These are phyloP conservation scores for Sus scrofa DNA, from an alignment of 2,113 vertebrate species.

Conservation along the genomic window DNA sequence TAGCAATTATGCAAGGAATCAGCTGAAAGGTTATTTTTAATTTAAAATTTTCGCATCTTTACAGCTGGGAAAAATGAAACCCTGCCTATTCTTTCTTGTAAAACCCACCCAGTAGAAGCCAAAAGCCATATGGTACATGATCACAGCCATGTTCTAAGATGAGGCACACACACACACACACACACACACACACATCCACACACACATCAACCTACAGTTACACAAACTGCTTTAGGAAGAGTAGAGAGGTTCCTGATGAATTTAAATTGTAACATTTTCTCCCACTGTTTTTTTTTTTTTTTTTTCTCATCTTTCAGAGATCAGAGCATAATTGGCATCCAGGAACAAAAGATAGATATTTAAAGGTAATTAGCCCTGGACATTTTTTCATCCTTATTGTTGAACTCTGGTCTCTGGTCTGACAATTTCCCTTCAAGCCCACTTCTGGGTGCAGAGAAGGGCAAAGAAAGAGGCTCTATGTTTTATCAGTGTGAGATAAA, in stretches of 20 bases:
- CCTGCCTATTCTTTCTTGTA: constrained; percentile 37
- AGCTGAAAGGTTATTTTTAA: constrained; percentile 87
- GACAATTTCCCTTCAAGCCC: neutral
- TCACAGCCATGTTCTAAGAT: constrained; percentile 56
- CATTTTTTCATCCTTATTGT: neutral
- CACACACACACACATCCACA: neutral
- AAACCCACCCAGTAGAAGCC: constrained; percentile 69
- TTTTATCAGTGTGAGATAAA: neutral
- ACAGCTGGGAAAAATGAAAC: constrained; percentile 81
- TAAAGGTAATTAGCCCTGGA: neutral
- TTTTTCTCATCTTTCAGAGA: constrained; percentile 64
- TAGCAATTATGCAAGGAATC: constrained; percentile 87
- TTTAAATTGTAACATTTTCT: constrained; percentile 58
- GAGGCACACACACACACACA: constrained; percentile 55
- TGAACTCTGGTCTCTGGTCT: neutral
- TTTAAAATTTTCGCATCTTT: constrained; percentile 84
- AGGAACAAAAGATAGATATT: constrained; percentile 43
- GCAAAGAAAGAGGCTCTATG: neutral
- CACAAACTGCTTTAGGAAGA: constrained; percentile 22
- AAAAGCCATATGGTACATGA: constrained; percentile 42
- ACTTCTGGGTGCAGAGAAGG: neutral
- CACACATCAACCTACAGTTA: neutral
- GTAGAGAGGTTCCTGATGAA: constrained; percentile 60
- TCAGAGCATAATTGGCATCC: constrained; percentile 62
- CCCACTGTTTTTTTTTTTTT: constrained; percentile 53